phyloP scores from a whole-genome alignment of 92 coral and sea anemone genomes.

The Meandrina meandrites region DNA sequence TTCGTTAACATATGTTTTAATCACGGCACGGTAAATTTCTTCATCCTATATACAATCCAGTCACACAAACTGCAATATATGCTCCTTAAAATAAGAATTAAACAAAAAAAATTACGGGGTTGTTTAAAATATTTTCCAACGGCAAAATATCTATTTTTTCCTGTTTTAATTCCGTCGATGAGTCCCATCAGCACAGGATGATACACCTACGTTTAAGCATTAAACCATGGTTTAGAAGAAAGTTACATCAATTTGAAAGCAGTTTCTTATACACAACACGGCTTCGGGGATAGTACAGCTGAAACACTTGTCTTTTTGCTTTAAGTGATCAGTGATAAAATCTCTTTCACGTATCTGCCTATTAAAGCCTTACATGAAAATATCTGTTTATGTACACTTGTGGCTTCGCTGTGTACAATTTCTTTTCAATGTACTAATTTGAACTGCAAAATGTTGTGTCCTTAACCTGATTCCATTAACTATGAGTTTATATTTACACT shows the following conservation, averaged over 20 bases:
- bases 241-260: neutral
- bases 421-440: neutral
- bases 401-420: neutral
- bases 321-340: neutral
- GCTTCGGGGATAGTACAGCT: neutral
- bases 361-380: neutral
- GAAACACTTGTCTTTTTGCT: neutral
- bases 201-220: too few species aligned
- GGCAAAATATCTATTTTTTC: neutral
- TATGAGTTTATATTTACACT: neutral
- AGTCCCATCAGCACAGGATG: neutral
- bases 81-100: neutral
- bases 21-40: neutral
- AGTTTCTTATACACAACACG: neutral
- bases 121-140: neutral
- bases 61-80: neutral
- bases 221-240: neutral
- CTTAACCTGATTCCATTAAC: neutral
- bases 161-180: neutral
- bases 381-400: neutral
- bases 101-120: neutral
- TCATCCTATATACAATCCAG: constrained; percentile 2
- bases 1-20: constrained; percentile 10
- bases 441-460: neutral
- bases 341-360: neutral